phyloP scores from a whole-genome alignment of 2,888 invertebrate genomes.

The Nysson spinosus region DNA sequence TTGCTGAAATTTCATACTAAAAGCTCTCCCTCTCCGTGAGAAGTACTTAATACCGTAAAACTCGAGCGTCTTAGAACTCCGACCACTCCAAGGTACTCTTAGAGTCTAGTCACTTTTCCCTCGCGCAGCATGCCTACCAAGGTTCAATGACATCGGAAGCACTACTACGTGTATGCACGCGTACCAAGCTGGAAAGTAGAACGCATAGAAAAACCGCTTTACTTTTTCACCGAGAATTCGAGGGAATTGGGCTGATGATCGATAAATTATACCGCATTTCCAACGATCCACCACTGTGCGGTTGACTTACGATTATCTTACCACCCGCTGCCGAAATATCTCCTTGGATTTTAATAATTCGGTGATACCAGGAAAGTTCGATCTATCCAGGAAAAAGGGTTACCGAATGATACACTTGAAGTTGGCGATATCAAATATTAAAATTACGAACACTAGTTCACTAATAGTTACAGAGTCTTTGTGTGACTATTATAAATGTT shows the following conservation, averaged over 20 bases:
- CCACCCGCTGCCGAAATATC: neutral
- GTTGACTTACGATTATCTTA: neutral
- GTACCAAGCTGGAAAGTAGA: constrained; percentile 56
- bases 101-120: constrained; percentile 51
- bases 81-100: constrained; percentile 44
- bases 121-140: constrained; percentile 51
- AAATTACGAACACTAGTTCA: too few species aligned
- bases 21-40: neutral
- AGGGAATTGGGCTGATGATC: constrained; percentile 2
- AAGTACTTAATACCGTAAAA: constrained; percentile 34
- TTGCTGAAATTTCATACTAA: constrained; percentile 8
- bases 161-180: constrained; percentile 33
- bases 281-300: too few species aligned
- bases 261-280: neutral
- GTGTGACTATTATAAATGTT: too few species aligned
- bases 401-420: too few species aligned
- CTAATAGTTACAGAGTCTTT: too few species aligned
- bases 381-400: too few species aligned
- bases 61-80: constrained; percentile 41
- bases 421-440: too few species aligned
- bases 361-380: too few species aligned
- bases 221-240: constrained; percentile 2
- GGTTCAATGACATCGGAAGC: constrained; percentile 70
- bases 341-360: too few species aligned
- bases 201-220: constrained; percentile 42